Evolutionary conservation across 2,113 vertebrate species (phyloP).

Genomic region (Dendrocopos noguchii): DNA sequence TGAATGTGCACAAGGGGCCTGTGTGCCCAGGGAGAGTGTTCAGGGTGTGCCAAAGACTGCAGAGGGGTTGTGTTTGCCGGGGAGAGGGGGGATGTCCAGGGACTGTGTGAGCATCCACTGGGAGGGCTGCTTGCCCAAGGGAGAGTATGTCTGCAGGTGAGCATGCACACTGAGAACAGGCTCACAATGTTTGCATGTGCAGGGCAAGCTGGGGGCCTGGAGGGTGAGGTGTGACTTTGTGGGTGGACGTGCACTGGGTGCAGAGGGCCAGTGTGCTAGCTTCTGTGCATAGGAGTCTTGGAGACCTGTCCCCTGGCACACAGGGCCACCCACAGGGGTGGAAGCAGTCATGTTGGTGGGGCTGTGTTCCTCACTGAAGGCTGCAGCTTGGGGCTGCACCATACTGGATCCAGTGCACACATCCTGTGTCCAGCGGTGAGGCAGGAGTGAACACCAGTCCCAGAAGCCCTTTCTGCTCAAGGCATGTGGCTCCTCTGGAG

Average conservation of each 20-base stretch:
- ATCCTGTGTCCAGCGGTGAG: accelerated
- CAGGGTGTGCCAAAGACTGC: accelerated
- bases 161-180: background rate
- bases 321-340: accelerated
- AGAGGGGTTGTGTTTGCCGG: background rate
- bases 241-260: background rate
- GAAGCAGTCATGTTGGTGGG: accelerated
- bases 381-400: background rate
- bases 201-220: background rate
- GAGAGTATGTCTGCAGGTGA: accelerated
- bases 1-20: background rate
- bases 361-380: background rate
- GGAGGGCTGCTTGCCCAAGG: background rate
- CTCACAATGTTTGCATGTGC: accelerated
- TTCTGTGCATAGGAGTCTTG: accelerated
- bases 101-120: background rate
- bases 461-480: background rate
- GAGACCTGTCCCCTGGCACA: background rate
- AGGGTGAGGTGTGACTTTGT: background rate
- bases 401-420: accelerated
- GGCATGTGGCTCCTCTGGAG: background rate
- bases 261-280: too few species aligned
- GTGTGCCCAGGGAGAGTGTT: too few species aligned
- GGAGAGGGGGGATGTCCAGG: accelerated
- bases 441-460: background rate